phyloP scores from a whole-genome alignment of 2,113 vertebrate genomes.

The Vombatus ursinus region DNA sequence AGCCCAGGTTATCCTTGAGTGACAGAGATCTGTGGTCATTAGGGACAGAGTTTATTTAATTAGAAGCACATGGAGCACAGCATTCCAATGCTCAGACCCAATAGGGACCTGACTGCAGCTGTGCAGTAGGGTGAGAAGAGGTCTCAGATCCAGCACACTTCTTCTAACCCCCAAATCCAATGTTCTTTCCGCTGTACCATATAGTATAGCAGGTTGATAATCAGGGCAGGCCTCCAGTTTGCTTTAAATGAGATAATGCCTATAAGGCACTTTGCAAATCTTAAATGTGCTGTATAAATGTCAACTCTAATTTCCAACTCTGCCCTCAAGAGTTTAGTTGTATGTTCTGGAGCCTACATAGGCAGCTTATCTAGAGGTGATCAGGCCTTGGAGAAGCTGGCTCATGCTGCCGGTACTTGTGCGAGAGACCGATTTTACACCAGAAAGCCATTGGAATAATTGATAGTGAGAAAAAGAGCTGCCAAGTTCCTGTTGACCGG shows the following conservation, averaged over 20 bases:
- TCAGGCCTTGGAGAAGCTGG: not conserved
- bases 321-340: not conserved
- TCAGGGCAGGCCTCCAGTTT: not conserved
- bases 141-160: not conserved
- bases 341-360: not conserved
- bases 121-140: not conserved
- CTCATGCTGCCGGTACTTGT: not conserved
- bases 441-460: constrained; percentile 21
- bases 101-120: not conserved
- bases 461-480: constrained; percentile 21
- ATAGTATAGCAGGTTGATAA: not conserved
- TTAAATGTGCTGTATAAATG: not conserved
- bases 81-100: not conserved
- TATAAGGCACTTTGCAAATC: not conserved
- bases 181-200: not conserved
- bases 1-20: not conserved
- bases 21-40: not conserved
- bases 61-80: not conserved
- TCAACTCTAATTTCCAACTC: not conserved
- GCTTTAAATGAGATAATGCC: not conserved
- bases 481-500: not conserved
- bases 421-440: not conserved
- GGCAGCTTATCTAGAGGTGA: not conserved
- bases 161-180: not conserved
- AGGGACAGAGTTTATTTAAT: not conserved